phyloP scores from a whole-genome alignment of 2,888 invertebrate species.

The Noctua pronuba region DNA sequence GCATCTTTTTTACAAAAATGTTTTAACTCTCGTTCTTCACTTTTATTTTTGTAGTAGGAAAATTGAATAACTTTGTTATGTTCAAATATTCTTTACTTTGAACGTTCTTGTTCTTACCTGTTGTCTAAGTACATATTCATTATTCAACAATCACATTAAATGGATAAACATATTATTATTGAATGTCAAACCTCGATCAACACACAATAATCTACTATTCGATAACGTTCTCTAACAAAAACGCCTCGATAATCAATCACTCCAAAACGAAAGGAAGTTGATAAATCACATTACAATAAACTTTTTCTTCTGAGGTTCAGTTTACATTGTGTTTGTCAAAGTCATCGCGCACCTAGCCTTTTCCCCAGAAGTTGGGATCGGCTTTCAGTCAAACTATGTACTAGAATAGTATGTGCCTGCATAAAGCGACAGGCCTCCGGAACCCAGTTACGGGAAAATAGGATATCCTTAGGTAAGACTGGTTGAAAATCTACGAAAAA shows the following conservation, averaged over 20 bases:
- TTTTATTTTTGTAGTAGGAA: not conserved
- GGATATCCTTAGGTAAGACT: not conserved
- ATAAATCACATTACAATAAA: conserved; percentile 28
- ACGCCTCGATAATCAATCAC: conserved; percentile 18
- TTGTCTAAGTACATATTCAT: not conserved
- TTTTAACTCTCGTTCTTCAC: not conserved
- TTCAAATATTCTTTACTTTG: not conserved
- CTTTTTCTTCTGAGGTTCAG: not conserved
- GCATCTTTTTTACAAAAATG: not conserved
- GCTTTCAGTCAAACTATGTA: not conserved
- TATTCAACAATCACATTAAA: not conserved
- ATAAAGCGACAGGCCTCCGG: not conserved
- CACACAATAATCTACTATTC: not conserved
- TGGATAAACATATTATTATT: not conserved
- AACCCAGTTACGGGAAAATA: not conserved
- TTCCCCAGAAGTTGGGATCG: not conserved
- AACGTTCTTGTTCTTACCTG: not conserved
- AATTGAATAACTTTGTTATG: not conserved
- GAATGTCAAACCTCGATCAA: not conserved
- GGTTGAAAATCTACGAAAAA: not conserved
- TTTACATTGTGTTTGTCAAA: not conserved
- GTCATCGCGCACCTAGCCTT: not conserved
- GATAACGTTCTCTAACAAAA: conserved; percentile 9
- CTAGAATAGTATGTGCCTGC: not conserved
- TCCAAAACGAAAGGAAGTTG: conserved; percentile 17